These are phyloP conservation scores for Notothenia rossii DNA, from an alignment of 2,113 vertebrate genomes.

Conservation along the genomic window DNA sequence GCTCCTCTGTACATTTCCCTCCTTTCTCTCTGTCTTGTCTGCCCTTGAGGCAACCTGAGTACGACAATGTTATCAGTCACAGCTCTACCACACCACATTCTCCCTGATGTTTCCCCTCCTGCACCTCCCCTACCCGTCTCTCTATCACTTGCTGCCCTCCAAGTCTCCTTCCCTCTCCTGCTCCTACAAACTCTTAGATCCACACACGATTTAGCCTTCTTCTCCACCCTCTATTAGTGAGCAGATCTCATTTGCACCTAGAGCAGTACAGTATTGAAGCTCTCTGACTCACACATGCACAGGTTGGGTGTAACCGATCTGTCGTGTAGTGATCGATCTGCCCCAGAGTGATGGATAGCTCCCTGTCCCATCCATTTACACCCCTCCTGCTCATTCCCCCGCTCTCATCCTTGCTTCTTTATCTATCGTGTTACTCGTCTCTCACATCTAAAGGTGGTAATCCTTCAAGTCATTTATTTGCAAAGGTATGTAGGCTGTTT, in stretches of 20 bases:
- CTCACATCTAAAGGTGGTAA: not conserved
- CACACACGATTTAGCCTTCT: not conserved
- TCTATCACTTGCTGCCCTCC: conserved; percentile 59
- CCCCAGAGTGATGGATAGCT: conserved; percentile 61
- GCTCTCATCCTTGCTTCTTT: not conserved
- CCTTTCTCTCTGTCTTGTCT: conserved; percentile 58
- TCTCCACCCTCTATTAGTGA: conserved; percentile 31
- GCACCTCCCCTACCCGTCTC: conserved; percentile 39
- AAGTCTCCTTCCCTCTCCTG: conserved; percentile 52
- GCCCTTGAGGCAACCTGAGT: conserved; percentile 77
- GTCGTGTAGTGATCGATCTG: conserved; percentile 65
- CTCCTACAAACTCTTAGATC: not conserved
- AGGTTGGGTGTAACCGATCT: conserved; percentile 64
- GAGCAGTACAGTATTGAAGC: conserved; percentile 42
- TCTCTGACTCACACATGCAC: conserved; percentile 25
- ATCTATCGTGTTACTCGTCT: not conserved
- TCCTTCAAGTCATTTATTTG: conserved; percentile 18
- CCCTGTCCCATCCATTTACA: conserved; percentile 58
- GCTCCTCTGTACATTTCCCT: conserved; percentile 65
- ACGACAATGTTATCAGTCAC: conserved; percentile 80
- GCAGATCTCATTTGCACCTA: conserved; percentile 64
- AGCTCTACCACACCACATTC: conserved; percentile 49
- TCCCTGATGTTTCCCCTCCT: conserved; percentile 2
- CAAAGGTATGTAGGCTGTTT: not conserved
- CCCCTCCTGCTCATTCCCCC: conserved; percentile 25